Base-by-base conservation (phyloP, 1,140 invertebrate species). In the Camponotus pennsylvanicus region DNA sequence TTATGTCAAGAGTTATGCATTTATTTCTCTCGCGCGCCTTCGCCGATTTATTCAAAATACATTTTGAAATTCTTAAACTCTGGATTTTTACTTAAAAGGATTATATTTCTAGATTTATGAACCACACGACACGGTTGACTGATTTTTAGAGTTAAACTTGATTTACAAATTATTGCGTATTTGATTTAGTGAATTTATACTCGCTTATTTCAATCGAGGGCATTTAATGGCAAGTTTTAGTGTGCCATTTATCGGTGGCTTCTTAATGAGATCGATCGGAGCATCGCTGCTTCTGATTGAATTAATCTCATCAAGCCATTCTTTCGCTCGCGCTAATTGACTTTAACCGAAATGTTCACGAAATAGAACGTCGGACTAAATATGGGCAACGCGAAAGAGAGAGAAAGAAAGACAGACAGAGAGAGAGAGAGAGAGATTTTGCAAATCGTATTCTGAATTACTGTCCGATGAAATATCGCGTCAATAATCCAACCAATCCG, bases 401-500 rank as follows among this genome's bases (percentile, higher is more conserved):
- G 27, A 27, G 27, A 27, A 1, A 27, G 27, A 27, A 27, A 27
- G 27, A 27, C 0, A 27, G 27, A 27, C 27, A 27, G 27, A 27
- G 27, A 27, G 0, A 27, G 27, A 27, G 27, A 27, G 27, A 1
- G 27, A 27, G 0, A 27, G 27, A 27, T 27, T 27, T 27, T 63
- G 59, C 75, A 77, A 52, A 77, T 64, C 77, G 42, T 45, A 66
- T 69, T 55, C 64, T n/a, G 45, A 49, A 80, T 80, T 80, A 80
- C 37, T 27, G 52, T 61, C 73, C 32, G 57, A 66, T 45, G 55
- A 83, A 83, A 83, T 83, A 73, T 75, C 69, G 79, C 73, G 61
- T 57, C 79, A 75, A 83, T 83, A 83, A 83, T 83, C 79, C 55
- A 57, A n/a, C 40, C 55, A 15, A 61, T 83, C 27, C 79, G 79